Base-by-base conservation (phyloP, 2,888 invertebrate species). In the Tiliacea citrago region DNA sequence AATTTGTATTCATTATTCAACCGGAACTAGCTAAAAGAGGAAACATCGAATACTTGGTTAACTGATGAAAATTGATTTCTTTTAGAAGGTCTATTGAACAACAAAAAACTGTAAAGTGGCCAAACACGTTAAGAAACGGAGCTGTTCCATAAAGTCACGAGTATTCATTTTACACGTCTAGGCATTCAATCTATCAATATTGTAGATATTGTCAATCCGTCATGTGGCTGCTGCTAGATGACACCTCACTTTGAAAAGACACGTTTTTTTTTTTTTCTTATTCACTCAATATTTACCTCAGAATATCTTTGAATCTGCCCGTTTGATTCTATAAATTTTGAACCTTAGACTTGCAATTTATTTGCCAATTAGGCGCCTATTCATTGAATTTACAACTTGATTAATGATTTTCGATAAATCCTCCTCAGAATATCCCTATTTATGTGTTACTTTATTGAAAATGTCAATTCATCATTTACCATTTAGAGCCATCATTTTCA, bases 391-490 rank as follows among this genome's bases (percentile, higher is more conserved):
- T 68, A 35, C 49, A 65, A 68, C 21, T 68, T 82, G 75, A 82
- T 75, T 49, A 60, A 83, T 79, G 67, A 51, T 72, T 55, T 73
- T 60, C 58, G 12, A 66, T 69, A 68, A 82, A 66, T 79, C 42
- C 65, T 51, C 13, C n/a, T 39, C 21, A 61, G 6, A 55, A 70
- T 75, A 42, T 77, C 39, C 67, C 39, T 63, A 69, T 68, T 70
- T 57, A 35, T 49, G 63, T 39, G 5, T 39, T 39, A 7, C 66
- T 57, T 73, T 68, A 68, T 85, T 84, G 77, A 83, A 83, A 77
- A 73, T 42, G 74, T 51, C 60, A 51, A 85, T 85, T 85, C 75
- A 83, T 81, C 83, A 77, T 79, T 67, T 47, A n/a, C 73, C 45
- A 60, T 76, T 75, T 60, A 35, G 12, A 45, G 12, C 60, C 35